Base-by-base conservation (phyloP, 2,113 vertebrate genomes). In the Cepphus grylle region DNA sequence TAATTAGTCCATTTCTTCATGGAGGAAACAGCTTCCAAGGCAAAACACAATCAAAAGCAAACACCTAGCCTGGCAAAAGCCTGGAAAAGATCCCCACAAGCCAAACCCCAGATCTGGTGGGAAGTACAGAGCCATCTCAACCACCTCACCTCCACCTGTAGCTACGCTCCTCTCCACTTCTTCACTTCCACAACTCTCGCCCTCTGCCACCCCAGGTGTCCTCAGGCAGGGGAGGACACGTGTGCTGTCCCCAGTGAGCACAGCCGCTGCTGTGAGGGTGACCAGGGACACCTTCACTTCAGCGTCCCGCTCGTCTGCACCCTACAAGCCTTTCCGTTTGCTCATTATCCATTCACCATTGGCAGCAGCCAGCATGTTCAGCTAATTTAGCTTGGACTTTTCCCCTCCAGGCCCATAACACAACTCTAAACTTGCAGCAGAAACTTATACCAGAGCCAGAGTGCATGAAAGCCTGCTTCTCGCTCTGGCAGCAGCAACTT, bases 121-220 rank as follows among this genome's bases (percentile, higher is more conserved):
- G 50, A 53, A 56, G 36, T 4, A 13, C 2, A 29, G 69, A 34
- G 40, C 50, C 3, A 0, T 9, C 85, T 15, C 16, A 30, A 5
- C 70, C 63, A 50, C 11, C 49, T n/a, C 63, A 50, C 42, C 15
- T 13, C 18, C 36, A 23, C 15, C 32, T 52, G 18, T 12, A 43
- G 30, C 43, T 25, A 17, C 19, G 0, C 36, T 65, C 25, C 42
- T 23, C 34, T 67, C 25, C 12, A 14, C 38, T 27, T 52, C 56
- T 42, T 52, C 15, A 6, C 56, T 17, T 59, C 63, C 38, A 43
- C 14, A 18, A 7, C 53, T 22, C 25, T 1, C n/a, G 20, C 23
- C 47, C 55, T 40, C 55, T 50, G 32, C 62, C 38, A 38, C 13
- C 61, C 76, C 13, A 9, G 47, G 5, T 0, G 1, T 30, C 58